Conservation (phyloP, 2,888 invertebrate species). For the Thereva nobilitata region DNA sequence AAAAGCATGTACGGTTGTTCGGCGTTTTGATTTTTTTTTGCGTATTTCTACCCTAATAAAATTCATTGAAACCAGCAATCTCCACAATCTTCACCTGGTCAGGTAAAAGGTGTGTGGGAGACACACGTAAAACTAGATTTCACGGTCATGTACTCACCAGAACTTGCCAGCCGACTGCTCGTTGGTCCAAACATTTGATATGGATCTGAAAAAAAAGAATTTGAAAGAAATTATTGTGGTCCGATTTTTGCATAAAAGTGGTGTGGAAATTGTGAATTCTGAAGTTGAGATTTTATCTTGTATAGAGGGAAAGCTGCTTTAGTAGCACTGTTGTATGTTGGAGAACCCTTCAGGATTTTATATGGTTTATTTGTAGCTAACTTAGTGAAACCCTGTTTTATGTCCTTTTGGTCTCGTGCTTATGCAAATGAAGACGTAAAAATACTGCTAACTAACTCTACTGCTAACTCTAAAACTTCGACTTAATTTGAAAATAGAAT, state of each 20-base stretch:
- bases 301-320: conserved; percentile 4
- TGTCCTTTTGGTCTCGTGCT: conserved; percentile 22
- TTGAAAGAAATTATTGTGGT: conserved; percentile 41
- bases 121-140: not conserved
- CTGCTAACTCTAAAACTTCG: not conserved
- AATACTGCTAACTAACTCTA: conserved; percentile 12
- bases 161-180: conserved; percentile 93
- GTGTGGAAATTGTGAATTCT: conserved; percentile 9
- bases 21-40: no score
- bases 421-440: conserved; percentile 37
- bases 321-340: conserved; percentile 4
- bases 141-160: conserved; percentile 67
- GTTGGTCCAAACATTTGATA: conserved; percentile 98
- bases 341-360: conserved; percentile 12
- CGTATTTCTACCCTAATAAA: no score
- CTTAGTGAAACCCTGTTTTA: conserved; percentile 16
- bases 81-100: conserved; percentile 33
- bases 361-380: not conserved
- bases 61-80: no score
- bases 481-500: not conserved
- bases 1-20: no score
- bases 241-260: conserved; percentile 16
- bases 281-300: conserved; percentile 20
- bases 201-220: conserved; percentile 81
- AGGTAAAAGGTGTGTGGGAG: not conserved